These are phyloP conservation scores for Peucedramus taeniatus DNA, from an alignment of 2,113 vertebrate species.

Conservation along the genomic window DNA sequence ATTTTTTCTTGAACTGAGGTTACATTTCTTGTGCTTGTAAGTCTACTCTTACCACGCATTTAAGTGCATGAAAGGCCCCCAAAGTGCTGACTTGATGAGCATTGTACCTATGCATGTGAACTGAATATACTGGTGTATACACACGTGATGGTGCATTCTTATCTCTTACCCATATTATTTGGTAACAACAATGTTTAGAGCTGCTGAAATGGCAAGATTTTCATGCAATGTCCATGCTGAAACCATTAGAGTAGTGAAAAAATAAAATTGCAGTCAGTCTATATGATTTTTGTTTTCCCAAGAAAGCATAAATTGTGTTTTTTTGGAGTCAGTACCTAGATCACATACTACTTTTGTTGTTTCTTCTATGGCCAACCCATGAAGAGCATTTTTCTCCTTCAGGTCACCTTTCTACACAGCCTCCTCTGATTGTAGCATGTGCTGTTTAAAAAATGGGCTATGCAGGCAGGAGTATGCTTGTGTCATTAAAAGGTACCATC, in stretches of 20 bases:
- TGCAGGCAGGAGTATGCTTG: neutral
- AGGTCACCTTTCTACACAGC: neutral
- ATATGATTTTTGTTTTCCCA: neutral
- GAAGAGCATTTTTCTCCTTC: neutral
- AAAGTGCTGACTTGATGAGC: neutral
- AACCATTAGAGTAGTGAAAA: neutral
- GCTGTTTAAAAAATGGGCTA: neutral
- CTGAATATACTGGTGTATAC: neutral
- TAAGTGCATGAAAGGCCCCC: neutral
- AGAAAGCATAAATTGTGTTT: neutral
- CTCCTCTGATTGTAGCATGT: neutral
- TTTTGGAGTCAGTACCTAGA: neutral
- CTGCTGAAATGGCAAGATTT: neutral
- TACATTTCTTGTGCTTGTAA: neutral
- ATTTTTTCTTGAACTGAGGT: neutral
- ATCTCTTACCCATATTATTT: neutral
- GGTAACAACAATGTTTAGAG: neutral
- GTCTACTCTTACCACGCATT: neutral
- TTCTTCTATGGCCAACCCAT: neutral
- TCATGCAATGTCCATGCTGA: neutral
- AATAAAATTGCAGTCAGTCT: neutral
- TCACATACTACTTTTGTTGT: fast-evolving
- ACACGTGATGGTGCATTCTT: fast-evolving
- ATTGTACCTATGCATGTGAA: neutral
- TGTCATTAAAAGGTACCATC: neutral